Percentiles rank a stretch among this genome's conserved stretches.
phyloP scores from a whole-genome alignment of 2,797 vertebrate species.

The Lepilemur septentrionalis region DNA sequence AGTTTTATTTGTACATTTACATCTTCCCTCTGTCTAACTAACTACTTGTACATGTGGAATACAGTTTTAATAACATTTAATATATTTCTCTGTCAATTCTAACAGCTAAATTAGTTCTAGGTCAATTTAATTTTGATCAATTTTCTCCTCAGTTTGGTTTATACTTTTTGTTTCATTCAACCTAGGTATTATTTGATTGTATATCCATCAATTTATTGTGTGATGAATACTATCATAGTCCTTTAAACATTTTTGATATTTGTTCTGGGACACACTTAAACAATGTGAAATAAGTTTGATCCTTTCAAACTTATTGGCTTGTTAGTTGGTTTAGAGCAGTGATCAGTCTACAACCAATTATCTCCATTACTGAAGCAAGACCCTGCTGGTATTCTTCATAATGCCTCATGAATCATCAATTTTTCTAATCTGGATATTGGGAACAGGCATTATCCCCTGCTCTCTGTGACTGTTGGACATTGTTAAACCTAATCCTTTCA shows the following conservation, averaged over 20 bases:
- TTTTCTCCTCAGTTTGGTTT: not conserved
- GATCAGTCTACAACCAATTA: not conserved
- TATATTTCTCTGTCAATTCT: not conserved
- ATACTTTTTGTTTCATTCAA: not conserved
- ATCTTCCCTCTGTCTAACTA: not conserved
- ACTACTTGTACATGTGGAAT: not conserved
- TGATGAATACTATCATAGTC: not conserved
- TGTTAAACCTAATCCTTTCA: not conserved
- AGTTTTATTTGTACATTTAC: not conserved
- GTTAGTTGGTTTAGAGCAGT: not conserved
- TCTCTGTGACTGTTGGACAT: not conserved
- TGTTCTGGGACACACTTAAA: not conserved
- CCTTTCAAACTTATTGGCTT: not conserved
- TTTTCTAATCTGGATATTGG: not conserved
- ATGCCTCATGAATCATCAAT: not conserved
- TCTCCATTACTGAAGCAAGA: not conserved
- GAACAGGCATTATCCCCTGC: not conserved
- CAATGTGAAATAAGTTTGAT: not conserved
- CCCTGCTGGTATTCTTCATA: not conserved
- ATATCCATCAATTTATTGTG: not conserved
- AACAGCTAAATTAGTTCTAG: not conserved
- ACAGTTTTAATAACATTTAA: not conserved
- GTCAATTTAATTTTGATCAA: not conserved
- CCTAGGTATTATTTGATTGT: not conserved
- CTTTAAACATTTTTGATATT: not conserved